Conservation (phyloP, 2,113 vertebrate species). For the Upupa epops region DNA sequence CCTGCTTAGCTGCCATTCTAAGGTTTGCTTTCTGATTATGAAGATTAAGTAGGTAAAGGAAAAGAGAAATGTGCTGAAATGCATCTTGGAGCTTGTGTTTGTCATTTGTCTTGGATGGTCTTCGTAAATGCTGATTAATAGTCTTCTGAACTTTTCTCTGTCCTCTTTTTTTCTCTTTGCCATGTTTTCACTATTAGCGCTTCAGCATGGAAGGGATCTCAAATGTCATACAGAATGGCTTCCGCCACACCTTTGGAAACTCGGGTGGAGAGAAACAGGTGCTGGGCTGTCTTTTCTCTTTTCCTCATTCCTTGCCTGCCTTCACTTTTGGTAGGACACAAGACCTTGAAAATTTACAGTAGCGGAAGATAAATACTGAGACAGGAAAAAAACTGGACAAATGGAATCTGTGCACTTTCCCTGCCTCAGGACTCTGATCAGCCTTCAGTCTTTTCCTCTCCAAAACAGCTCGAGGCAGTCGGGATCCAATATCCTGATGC, state of each 20-base stretch:
- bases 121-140: constrained; percentile 67
- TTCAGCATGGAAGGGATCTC: constrained; percentile 99
- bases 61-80: constrained; percentile 48
- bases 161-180: constrained; percentile 69
- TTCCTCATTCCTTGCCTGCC: constrained; percentile 65
- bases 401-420: not conserved
- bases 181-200: constrained; percentile 79
- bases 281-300: constrained; percentile 73
- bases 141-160: constrained; percentile 78
- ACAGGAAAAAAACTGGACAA: not conserved
- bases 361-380: constrained; percentile 1
- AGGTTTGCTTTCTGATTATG: not conserved
- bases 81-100: constrained; percentile 59
- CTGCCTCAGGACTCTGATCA: not conserved
- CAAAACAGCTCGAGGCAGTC: not conserved
- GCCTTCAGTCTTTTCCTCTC: not conserved
- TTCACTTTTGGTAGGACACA: constrained; percentile 44
- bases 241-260: constrained; percentile 95
- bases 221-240: constrained; percentile 96
- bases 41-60: not conserved
- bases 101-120: constrained; percentile 30
- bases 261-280: constrained; percentile 98
- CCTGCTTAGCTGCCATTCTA: not conserved
- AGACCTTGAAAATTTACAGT: constrained; percentile 9
- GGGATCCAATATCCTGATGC: not conserved